phyloP scores from a whole-genome alignment of 2,888 invertebrate genomes.

The Thera britannica region DNA sequence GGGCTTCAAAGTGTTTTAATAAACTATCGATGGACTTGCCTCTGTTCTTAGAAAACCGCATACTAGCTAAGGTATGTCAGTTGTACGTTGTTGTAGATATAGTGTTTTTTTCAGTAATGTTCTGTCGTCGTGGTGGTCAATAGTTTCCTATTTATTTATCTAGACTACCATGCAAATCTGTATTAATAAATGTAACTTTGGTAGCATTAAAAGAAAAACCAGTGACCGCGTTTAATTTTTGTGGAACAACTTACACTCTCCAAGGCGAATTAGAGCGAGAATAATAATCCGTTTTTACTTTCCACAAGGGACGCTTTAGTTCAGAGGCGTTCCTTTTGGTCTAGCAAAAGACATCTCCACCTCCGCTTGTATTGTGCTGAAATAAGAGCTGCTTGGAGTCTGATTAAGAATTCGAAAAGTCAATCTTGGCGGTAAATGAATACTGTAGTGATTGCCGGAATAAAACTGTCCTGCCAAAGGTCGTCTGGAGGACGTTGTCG shows the following conservation, averaged over 20 bases:
- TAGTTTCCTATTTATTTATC: too few species aligned
- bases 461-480: constrained; percentile 1
- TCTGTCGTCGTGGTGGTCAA: too few species aligned
- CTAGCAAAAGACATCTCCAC: neutral
- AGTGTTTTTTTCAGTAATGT: too few species aligned
- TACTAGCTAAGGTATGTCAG: too few species aligned
- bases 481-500: constrained; percentile 1
- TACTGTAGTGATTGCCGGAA: neutral
- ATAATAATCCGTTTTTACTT: constrained; percentile 13
- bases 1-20: too few species aligned
- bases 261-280: constrained; percentile 18
- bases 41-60: too few species aligned
- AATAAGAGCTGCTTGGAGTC: neutral
- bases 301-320: constrained; percentile 10
- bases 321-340: neutral
- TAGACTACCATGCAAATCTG: too few species aligned
- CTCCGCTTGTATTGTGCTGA: neutral
- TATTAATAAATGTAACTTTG: neutral
- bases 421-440: neutral
- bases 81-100: too few species aligned
- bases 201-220: neutral
- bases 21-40: too few species aligned
- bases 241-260: constrained; percentile 10
- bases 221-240: constrained; percentile 11
- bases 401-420: too few species aligned